Evolutionary conservation across 2,888 invertebrate genomes (phyloP).

Genomic region (Ormyrus nitidulus): DNA sequence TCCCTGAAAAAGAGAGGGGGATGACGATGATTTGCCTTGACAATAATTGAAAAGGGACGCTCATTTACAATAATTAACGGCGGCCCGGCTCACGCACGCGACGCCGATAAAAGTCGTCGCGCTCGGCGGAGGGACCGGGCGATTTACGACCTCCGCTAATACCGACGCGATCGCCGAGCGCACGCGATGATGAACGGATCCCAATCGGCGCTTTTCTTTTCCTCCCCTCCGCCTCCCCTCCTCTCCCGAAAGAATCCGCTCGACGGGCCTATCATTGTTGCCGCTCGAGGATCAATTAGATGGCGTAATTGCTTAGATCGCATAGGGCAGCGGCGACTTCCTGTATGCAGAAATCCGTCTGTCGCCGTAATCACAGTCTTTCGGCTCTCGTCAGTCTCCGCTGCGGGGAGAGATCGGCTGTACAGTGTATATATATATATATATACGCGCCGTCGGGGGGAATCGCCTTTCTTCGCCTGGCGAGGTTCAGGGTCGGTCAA

Average conservation of each 20-base stretch:
- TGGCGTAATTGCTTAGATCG: no score
- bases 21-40: conserved; percentile 23
- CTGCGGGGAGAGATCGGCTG: neutral
- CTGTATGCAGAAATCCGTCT: no score
- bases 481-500: conserved; percentile 75
- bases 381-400: conserved; percentile 1
- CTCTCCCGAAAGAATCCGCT: no score
- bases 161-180: no score
- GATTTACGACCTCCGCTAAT: conserved; percentile 12
- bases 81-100: neutral
- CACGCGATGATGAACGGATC: conserved; percentile 23
- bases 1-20: neutral
- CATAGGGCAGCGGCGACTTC: no score
- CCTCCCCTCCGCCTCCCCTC: neutral
- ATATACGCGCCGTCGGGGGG: conserved; percentile 57
- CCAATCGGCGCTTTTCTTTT: conserved; percentile 19
- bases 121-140: neutral
- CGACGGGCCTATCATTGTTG: conserved; percentile 28
- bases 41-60: conserved; percentile 29
- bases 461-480: conserved; percentile 64
- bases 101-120: conserved; percentile 26
- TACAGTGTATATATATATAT: neutral
- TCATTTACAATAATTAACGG: conserved; percentile 27
- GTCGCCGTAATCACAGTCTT: neutral
- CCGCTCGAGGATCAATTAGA: neutral